These are phyloP conservation scores for Bedellia somnulentella DNA, from an alignment of 2,888 invertebrate genomes.

Conservation along the genomic window DNA sequence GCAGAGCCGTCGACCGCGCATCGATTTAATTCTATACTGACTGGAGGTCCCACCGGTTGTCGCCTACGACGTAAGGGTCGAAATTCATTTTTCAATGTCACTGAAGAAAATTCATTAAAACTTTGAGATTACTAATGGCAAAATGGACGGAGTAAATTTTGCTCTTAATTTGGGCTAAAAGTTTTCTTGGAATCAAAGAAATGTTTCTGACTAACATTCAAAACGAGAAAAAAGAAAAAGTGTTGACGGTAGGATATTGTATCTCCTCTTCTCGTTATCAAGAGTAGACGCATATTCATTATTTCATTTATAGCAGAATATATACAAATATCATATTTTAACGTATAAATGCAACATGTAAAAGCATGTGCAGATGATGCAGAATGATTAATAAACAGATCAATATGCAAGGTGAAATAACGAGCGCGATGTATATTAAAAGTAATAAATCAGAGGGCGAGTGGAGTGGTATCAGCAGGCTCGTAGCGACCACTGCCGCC, in stretches of 20 bases:
- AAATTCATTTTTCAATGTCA: conserved; percentile 60
- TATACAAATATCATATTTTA: too few species aligned
- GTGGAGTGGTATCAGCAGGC: conserved; percentile 18
- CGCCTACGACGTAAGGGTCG: conserved; percentile 25
- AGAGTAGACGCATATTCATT: too few species aligned
- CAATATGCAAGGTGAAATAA: background rate
- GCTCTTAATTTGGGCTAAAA: conserved; percentile 58
- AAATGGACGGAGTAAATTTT: conserved; percentile 57
- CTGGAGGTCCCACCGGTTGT: conserved; percentile 29
- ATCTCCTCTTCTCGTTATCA: too few species aligned
- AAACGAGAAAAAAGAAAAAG: conserved; percentile 46
- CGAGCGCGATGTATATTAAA: conserved; percentile 35
- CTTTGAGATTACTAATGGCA: conserved; percentile 60
- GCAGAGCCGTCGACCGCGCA: conserved; percentile 20
- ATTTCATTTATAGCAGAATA: too few species aligned
- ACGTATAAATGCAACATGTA: too few species aligned
- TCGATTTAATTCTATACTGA: conserved; percentile 22
- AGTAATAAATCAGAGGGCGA: conserved; percentile 47
- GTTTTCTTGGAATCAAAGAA: conserved; percentile 48
- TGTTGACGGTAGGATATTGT: conserved; percentile 45
- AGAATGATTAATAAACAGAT: background rate
- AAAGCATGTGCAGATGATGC: too few species aligned
- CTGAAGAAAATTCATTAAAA: conserved; percentile 60
- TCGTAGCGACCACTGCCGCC: conserved; percentile 4
- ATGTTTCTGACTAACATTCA: conserved; percentile 48